These are phyloP conservation scores for Heteromurus nitidus DNA, from an alignment of 2,888 invertebrate species.

Conservation along the genomic window DNA sequence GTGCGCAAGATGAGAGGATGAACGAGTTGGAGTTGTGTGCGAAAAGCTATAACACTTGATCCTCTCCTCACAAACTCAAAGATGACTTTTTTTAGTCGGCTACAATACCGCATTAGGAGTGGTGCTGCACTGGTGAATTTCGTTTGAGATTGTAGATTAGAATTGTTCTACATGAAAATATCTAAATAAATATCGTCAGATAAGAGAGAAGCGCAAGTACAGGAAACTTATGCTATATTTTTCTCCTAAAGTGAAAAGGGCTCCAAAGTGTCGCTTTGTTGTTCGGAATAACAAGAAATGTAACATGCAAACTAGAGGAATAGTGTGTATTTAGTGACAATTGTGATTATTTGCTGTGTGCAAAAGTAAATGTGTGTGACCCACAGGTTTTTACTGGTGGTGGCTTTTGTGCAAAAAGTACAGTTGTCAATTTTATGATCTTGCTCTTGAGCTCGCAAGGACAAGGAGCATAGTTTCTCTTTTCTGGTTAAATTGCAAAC, in stretches of 20 bases:
- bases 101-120: background rate
- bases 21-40: background rate
- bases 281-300: background rate
- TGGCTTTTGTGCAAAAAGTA: background rate
- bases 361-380: background rate
- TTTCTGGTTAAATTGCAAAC: background rate
- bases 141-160: background rate
- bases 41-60: background rate
- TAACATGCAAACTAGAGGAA: background rate
- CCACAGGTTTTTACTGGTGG: background rate
- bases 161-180: too few species aligned
- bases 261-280: too few species aligned
- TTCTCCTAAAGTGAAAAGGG: too few species aligned
- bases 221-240: too few species aligned
- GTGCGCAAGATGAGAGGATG: too few species aligned
- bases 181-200: too few species aligned
- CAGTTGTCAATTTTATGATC: slow-evolving; percentile 30
- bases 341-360: background rate
- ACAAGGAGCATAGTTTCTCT: background rate
- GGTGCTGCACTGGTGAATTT: slow-evolving; percentile 10
- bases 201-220: too few species aligned
- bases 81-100: background rate
- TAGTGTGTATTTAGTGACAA: background rate
- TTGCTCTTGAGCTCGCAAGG: background rate
- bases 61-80: background rate